Conservation (phyloP, 1,140 invertebrate species). For the Drosophila sulfurigaster region DNA sequence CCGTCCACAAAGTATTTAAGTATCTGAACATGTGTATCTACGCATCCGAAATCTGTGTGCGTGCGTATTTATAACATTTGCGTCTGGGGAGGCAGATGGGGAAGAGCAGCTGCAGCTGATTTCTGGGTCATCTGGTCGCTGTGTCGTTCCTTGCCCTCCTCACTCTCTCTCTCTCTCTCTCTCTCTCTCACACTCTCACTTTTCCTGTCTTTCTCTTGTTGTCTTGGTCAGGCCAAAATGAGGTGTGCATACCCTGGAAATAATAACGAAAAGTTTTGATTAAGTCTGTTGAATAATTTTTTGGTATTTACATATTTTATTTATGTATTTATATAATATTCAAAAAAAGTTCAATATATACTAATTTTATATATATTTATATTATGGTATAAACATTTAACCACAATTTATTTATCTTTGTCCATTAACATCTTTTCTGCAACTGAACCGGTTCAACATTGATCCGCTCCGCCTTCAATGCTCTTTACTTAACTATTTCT, state of each 20-base stretch:
- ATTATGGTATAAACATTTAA: too few relatives aligned
- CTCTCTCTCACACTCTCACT: neutral
- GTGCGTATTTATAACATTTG: conserved; percentile 29
- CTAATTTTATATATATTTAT: too few relatives aligned
- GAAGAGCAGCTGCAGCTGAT: conserved; percentile 39
- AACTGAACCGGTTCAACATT: too few relatives aligned
- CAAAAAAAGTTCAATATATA: too few relatives aligned
- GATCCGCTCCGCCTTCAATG: too few relatives aligned
- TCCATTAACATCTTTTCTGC: too few relatives aligned
- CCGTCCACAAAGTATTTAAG: conserved; percentile 25
- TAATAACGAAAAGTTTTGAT: too few relatives aligned
- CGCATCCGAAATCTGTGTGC: conserved; percentile 23
- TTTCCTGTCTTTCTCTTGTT: neutral
- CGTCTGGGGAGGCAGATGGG: conserved; percentile 5
- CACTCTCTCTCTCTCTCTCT: neutral
- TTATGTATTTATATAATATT: too few relatives aligned
- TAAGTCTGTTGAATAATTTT: too few relatives aligned
- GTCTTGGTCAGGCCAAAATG: conserved; percentile 20
- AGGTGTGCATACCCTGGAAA: conserved; percentile 14
- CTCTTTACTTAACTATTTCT: too few relatives aligned
- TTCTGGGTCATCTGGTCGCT: conserved; percentile 45
- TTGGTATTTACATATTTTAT: too few relatives aligned
- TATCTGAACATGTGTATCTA: conserved; percentile 53
- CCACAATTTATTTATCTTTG: too few relatives aligned
- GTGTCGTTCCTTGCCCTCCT: neutral